Evolutionary conservation across 2,888 invertebrate genomes (phyloP), one percentile per base, ranked within the genome.

Genomic region (Chaitophorus viminalis): DNA sequence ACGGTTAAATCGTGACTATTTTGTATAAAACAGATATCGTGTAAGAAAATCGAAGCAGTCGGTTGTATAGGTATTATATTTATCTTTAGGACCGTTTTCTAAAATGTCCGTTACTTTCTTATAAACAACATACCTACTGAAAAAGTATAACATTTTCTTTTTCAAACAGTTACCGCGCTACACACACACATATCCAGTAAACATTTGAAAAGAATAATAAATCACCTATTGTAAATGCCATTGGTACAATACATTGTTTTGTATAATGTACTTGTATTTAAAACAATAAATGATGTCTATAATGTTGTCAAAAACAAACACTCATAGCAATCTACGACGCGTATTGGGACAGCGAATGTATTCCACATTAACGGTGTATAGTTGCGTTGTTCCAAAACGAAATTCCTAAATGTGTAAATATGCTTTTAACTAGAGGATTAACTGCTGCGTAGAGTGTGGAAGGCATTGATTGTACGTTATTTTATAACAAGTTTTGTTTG

Each of bases 401-500:
- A 52, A 29, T 21, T 72, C 52, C 52, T 33, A 74, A 82, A 70
- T 72, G 60, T 82, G 46, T 72, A 82, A 82, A 72, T 54, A 72
- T 18, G 8, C 21, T 52, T 31, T 14, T 46, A 46, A 46, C 14
- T 46, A 46, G 31, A 14, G 46, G 46, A 72, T 46, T 46, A 70
- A 46, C n/a, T 31, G 11, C 31, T 31, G 21, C 25, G 21, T 46
- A 46, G 6, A 70, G 68, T 70, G 29, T 9, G n/a, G 52, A 36
- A 29, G 81, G 25, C 4, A 68, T 21, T 33, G 46, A 33, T 78
- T 29, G n/a, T 14, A 36, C 36, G 18, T 83, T 60, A 60, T 83
- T 74, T 84, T 76, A 76, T 76, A 84, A 76, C 83, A 60, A 65
- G 75, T 76, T 36, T 76, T 31, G 75, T 65, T 31, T 21, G 83